These are phyloP conservation scores for Mellivora capensis DNA, from an alignment of 2,113 vertebrate genomes.

Conservation along the genomic window DNA sequence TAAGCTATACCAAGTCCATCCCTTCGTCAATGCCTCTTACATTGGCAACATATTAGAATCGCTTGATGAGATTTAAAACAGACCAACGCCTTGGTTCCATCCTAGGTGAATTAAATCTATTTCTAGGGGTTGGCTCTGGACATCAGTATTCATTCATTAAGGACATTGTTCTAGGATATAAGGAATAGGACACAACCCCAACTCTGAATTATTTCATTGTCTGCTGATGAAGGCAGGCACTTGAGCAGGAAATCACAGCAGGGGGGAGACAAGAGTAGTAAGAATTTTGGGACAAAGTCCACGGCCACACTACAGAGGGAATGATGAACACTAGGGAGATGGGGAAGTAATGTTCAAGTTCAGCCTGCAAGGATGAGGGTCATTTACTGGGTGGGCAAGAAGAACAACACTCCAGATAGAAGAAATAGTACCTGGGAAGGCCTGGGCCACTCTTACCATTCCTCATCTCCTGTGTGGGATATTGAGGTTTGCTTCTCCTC, in stretches of 20 bases:
- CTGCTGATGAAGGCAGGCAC: not conserved
- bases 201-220: not conserved
- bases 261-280: not conserved
- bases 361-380: not conserved
- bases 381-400: not conserved
- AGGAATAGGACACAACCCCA: not conserved
- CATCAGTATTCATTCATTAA: not conserved
- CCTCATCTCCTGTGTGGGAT: not conserved
- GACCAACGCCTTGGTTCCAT: not conserved
- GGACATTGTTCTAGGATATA: not conserved
- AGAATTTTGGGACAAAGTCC: not conserved
- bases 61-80: not conserved
- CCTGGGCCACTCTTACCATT: rapidly evolving
- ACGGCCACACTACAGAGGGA: not conserved
- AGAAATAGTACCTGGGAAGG: not conserved
- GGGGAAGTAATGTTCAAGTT: not conserved
- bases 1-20: not conserved
- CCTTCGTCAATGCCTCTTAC: not conserved
- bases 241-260: not conserved
- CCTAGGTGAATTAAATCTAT: not conserved
- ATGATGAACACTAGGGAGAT: not conserved
- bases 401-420: not conserved
- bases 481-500: not conserved
- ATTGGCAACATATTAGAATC: not conserved
- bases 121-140: not conserved